Base-by-base conservation (phyloP, 2,888 invertebrate genomes). In the Acrobasis repandana region DNA sequence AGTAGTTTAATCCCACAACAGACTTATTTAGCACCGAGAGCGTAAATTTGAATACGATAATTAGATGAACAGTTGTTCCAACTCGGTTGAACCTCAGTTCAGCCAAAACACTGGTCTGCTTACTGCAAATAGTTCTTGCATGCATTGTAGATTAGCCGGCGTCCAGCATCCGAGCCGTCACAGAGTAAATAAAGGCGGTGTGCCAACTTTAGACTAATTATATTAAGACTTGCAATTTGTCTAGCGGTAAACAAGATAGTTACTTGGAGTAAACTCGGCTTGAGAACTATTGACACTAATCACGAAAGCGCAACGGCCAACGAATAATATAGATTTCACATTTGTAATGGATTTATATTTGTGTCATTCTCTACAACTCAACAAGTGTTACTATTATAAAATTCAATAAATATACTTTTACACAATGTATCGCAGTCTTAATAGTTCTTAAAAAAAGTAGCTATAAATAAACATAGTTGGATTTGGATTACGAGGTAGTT, bases 61-160 rank as follows among this genome's bases (percentile, higher is more conserved):
- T 54, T 43, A 11, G 18, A 38, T 15, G 38, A 43, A 11, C 16
- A 38, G 16, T 36, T 15, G 36, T 15, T 6, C 14, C n/a, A 6
- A 6, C 43, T 43, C 38, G 1, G 38, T 38, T 38, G 14, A 38
- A 15, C 38, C 38, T 36, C 14, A 54, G 54, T 38, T 54, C 18
- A 20, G 69, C 77, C 70, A 76, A 77, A 75, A 70, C 67, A 70
- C 56, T 58, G 46, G 49, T 57, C 57, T 56, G 66, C 63, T 67
- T 74, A 70, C 68, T 73, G 71, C 79, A 79, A 82, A 79, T 77
- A 81, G 76, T 82, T 83, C 75, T 73, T 76, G 79, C 78, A 74
- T 82, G 80, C 82, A 79, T 76, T 79, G 67, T 67, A 70, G 80
- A 83, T 83, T 82, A 83, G 43, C 43, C 10, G n/a, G 73, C 74